These are phyloP conservation scores for Cheilosia scutellata DNA, from an alignment of 2,888 invertebrate species.

Conservation along the genomic window DNA sequence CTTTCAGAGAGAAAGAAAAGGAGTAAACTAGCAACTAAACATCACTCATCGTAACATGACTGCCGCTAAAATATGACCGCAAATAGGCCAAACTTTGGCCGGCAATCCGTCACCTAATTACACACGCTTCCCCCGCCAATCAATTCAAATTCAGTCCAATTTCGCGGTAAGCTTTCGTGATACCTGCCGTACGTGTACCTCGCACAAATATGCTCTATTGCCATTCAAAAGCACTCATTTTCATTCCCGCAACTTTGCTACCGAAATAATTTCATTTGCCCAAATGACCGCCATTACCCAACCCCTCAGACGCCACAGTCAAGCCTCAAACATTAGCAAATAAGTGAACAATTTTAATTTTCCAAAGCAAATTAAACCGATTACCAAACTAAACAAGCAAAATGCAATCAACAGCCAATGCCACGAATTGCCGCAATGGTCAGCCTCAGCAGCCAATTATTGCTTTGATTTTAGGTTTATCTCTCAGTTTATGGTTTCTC, in stretches of 20 bases:
- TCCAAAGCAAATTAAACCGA: slow-evolving; percentile 67
- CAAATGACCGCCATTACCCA: slow-evolving; percentile 56
- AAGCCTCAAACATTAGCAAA: slow-evolving; percentile 63
- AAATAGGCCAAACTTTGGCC: no score
- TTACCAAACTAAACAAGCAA: slow-evolving; percentile 72
- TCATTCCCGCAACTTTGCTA: slow-evolving; percentile 10
- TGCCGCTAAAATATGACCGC: no score
- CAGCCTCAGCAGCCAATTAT: slow-evolving; percentile 63
- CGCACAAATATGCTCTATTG: no score
- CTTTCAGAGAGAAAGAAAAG: no score
- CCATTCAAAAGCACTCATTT: no score
- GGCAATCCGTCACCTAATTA: no score
- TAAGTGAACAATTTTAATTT: slow-evolving; percentile 74
- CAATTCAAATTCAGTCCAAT: no score
- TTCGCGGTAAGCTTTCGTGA: no score
- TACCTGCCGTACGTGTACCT: no score
- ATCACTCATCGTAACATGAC: background rate
- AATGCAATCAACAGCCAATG: slow-evolving; percentile 71
- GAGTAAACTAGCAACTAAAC: background rate
- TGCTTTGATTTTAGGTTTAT: slow-evolving; percentile 65
- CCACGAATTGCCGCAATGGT: slow-evolving; percentile 62
- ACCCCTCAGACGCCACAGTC: slow-evolving; percentile 16
- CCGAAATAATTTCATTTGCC: slow-evolving; percentile 55
- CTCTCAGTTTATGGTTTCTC: slow-evolving; percentile 62
- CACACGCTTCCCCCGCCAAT: no score